These are phyloP conservation scores for Pristionchus exspectatus DNA, from an alignment of 2,888 invertebrate species.

Conservation along the genomic window DNA sequence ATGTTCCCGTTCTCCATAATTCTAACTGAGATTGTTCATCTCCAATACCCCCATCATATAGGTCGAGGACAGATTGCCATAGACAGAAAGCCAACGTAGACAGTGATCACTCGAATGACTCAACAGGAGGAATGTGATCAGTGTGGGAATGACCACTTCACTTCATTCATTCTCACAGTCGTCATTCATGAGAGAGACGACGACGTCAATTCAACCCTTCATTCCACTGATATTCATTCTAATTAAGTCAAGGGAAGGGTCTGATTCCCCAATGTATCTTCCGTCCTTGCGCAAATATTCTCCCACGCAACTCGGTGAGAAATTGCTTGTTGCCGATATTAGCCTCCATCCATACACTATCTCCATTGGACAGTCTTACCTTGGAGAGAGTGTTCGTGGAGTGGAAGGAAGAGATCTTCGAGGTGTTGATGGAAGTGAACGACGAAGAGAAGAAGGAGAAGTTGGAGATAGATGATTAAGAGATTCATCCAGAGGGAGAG, in stretches of 20 bases:
- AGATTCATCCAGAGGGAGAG: constrained; percentile 21
- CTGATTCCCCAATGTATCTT: background rate
- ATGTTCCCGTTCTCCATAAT: no score
- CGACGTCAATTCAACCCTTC: background rate
- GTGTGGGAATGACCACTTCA: background rate
- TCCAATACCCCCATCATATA: no score
- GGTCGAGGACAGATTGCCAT: background rate
- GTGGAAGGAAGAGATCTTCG: constrained; percentile 65
- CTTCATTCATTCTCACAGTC: background rate
- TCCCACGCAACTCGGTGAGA: constrained; percentile 6
- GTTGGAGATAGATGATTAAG: background rate
- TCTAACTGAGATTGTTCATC: no score
- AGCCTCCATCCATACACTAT: background rate
- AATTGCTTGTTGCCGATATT: background rate
- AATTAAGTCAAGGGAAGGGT: background rate
- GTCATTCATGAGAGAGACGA: background rate
- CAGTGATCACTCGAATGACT: background rate
- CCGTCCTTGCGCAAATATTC: background rate
- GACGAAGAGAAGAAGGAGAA: constrained; percentile 22
- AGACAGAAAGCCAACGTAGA: background rate
- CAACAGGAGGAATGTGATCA: background rate
- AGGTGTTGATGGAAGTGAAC: constrained; percentile 63
- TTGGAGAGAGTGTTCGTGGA: constrained; percentile 60
- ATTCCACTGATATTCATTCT: no score
- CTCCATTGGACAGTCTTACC: background rate